phyloP scores from a whole-genome alignment of 2,888 invertebrate genomes.

The Steinernema hermaphroditum region DNA sequence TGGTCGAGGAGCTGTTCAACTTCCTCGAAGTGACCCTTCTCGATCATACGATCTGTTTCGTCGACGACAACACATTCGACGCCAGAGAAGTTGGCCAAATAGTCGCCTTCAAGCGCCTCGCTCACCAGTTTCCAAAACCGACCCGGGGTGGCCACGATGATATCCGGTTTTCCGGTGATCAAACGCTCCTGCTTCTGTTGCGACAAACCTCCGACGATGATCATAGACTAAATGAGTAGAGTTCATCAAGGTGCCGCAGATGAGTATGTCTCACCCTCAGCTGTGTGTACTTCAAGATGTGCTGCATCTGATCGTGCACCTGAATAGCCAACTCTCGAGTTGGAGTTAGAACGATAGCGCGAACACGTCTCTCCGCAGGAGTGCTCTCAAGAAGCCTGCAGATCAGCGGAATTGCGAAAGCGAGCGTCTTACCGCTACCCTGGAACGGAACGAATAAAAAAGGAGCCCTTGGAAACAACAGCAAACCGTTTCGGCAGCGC shows the following conservation, averaged over 20 bases:
- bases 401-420: slow-evolving; percentile 92
- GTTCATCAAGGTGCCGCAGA: too few relatives aligned
- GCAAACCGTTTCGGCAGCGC: slow-evolving; percentile 90
- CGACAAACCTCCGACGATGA: slow-evolving; percentile 91
- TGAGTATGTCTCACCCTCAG: too few relatives aligned
- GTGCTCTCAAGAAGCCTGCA: slow-evolving; percentile 49
- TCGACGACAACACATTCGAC: slow-evolving; percentile 82
- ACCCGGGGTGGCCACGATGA: slow-evolving; percentile 95
- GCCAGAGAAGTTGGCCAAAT: slow-evolving; percentile 65
- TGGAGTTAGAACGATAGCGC: slow-evolving; percentile 87
- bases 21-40: slow-evolving; percentile 92
- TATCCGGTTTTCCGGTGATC: slow-evolving; percentile 77
- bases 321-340: slow-evolving; percentile 95
- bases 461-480: background rate
- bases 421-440: slow-evolving; percentile 96
- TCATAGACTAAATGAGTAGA: slow-evolving; percentile 72
- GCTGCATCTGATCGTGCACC: slow-evolving; percentile 80
- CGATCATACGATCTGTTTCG: slow-evolving; percentile 97
- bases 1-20: slow-evolving; percentile 79
- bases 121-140: slow-evolving; percentile 89
- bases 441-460: slow-evolving; percentile 51
- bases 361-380: slow-evolving; percentile 69
- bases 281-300: slow-evolving; percentile 78
- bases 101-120: slow-evolving; percentile 70
- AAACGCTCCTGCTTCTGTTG: slow-evolving; percentile 89